Base-by-base conservation (phyloP, 2,797 vertebrate genomes). In the Cyprinodon diabolis region DNA sequence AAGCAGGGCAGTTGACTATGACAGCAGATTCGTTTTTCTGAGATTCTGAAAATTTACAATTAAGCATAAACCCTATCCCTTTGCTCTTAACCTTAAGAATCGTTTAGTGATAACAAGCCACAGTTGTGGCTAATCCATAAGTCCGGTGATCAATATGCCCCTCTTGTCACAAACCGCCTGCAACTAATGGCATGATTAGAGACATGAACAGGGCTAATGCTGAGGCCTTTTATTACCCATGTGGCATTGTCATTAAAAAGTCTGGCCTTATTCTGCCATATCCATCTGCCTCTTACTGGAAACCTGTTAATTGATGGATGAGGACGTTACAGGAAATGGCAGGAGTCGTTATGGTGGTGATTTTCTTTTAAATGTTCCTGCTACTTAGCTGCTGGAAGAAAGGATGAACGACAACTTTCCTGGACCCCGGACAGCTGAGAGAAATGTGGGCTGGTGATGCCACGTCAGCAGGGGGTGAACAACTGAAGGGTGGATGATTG, bases 261-360 rank as follows among this genome's bases (percentile, higher is more conserved):
- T 73, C 85, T 91, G 87, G 76, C 85, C 88, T 93, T 92, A 94
- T 95, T 96, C 94, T 94, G 89, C 85, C 82, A 79, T 87, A 91
- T 95, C 92, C 81, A 84, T 94, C 92, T 91, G 89, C 89, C 69
- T 86, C 81, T 94, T 95, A 93, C 94, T 93, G 93, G 90, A 95
- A 95, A 91, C 76, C 87, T 90, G 92, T 95, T 96, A 96, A 97
- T 93, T 96, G 96, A 97, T 69, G 89, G 96, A 97, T 97, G 95
- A 97, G 93, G 93, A 94, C 90, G 95, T 96, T 96, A 96, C 95
- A 90, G 93, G 94, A 91, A 92, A 91, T 96, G 96, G 94, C 96
- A 96, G 95, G 83, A 94, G 92, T 96, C 91, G 82, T 97, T 96
- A 96, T 93, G 90, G 93, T 81, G 91, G 89, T 94, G 95, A 96